phyloP scores from a whole-genome alignment of 1,140 invertebrate species.

The Littorina saxatilis region DNA sequence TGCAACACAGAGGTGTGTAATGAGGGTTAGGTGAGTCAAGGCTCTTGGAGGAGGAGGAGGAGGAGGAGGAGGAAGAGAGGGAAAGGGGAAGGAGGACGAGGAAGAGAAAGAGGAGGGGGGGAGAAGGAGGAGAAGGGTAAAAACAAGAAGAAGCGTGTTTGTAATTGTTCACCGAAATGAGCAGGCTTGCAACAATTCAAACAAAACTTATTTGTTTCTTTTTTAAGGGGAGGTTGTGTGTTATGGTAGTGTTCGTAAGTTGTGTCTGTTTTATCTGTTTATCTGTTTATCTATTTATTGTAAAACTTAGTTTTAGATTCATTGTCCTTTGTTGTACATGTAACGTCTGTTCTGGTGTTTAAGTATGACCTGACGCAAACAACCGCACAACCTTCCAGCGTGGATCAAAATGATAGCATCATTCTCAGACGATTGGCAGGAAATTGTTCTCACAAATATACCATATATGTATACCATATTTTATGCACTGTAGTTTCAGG shows the following conservation, averaged over 20 bases:
- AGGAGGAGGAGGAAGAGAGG: background rate
- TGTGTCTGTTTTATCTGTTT: too few relatives aligned
- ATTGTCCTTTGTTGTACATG: too few relatives aligned
- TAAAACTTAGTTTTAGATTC: too few relatives aligned
- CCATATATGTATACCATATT: background rate
- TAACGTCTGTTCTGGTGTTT: too few relatives aligned
- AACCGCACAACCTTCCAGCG: background rate
- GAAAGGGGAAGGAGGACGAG: background rate
- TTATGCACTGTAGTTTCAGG: background rate
- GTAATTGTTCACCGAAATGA: background rate
- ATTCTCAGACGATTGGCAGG: background rate
- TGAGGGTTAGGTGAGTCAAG: background rate
- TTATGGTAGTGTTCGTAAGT: too few relatives aligned
- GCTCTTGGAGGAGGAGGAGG: background rate
- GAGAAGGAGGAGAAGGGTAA: background rate
- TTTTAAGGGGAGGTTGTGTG: too few relatives aligned
- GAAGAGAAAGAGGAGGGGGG: background rate
- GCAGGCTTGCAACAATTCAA: too few relatives aligned
- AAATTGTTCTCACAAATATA: background rate
- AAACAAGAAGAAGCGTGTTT: background rate
- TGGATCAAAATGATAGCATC: background rate
- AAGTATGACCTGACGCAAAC: background rate
- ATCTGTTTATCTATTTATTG: too few relatives aligned
- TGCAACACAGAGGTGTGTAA: conserved; percentile 36
- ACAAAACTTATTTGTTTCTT: too few relatives aligned